Evolutionary conservation across 2,888 invertebrate species (phyloP).

Genomic region (Nesidiocoris tenuis): DNA sequence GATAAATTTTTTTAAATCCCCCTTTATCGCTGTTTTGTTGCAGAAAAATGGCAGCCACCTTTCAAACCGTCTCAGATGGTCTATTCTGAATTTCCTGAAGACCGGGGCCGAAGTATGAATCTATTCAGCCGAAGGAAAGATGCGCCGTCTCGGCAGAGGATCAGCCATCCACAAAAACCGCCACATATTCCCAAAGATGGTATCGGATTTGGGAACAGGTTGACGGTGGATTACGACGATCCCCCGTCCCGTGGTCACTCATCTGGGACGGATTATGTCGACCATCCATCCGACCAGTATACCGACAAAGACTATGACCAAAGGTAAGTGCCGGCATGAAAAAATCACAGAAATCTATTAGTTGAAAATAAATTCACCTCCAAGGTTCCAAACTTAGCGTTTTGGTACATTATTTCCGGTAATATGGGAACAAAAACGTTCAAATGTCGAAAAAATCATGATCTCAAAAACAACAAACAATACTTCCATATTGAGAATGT

Average conservation of each 20-base stretch:
- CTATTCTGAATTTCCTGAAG: slow-evolving; percentile 49
- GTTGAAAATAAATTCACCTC: too few relatives aligned
- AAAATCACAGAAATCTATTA: too few relatives aligned
- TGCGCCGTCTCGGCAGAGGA: slow-evolving; percentile 7
- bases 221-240: not conserved
- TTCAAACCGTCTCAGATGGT: slow-evolving; percentile 50
- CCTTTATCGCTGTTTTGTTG: slow-evolving; percentile 49
- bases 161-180: not conserved
- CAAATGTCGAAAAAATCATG: too few relatives aligned
- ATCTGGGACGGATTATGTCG: not conserved
- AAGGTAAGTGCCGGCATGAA: too few relatives aligned
- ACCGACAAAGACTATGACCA: slow-evolving; percentile 5
- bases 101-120: slow-evolving; percentile 26
- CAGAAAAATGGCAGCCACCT: slow-evolving; percentile 51
- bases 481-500: too few relatives aligned
- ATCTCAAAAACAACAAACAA: too few relatives aligned
- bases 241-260: slow-evolving; percentile 9
- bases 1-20: too few relatives aligned
- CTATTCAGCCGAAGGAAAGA: slow-evolving; percentile 9
- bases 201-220: not conserved
- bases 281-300: not conserved
- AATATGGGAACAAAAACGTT: too few relatives aligned
- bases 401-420: too few relatives aligned
- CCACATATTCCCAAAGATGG: not conserved
- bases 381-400: too few relatives aligned